Evolutionary conservation across 2,888 invertebrate genomes (phyloP).

Genomic region (Petrolisthes manimaculis): DNA sequence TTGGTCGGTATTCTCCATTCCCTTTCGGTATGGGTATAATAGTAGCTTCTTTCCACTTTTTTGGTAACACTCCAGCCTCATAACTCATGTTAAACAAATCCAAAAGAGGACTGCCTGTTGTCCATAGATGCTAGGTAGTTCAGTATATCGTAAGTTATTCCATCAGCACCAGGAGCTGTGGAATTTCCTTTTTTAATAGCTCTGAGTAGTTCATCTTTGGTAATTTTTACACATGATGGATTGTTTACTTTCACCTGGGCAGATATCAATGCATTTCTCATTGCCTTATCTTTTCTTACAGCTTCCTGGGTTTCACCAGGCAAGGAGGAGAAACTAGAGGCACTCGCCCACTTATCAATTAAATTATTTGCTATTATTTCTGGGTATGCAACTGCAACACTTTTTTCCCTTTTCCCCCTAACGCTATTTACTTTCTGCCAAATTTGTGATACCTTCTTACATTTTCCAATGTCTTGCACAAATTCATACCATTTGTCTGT

Average conservation of each 20-base stretch:
- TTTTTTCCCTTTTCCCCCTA: not conserved
- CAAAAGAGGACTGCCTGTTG: not conserved
- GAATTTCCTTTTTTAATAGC: not conserved
- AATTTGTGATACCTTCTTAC: not conserved
- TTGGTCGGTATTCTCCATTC: not conserved
- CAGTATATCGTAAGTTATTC: not conserved
- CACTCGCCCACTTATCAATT: not conserved
- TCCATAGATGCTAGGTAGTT: not conserved
- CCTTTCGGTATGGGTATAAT: not conserved
- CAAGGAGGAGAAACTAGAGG: not conserved
- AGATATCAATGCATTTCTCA: not conserved
- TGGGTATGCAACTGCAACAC: not conserved
- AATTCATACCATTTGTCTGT: not conserved
- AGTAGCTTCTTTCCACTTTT: not conserved
- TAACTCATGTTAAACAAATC: not conserved
- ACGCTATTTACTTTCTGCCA: not conserved
- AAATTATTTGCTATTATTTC: not conserved
- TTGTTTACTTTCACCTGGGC: not conserved
- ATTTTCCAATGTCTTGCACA: not conserved
- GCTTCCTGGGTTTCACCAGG: not conserved
- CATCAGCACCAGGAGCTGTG: not conserved
- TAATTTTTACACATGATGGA: not conserved
- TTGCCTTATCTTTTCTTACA: not conserved
- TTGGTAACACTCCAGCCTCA: not conserved
- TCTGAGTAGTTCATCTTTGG: not conserved